Percentiles rank a stretch among this genome's conserved stretches.
These are phyloP conservation scores for Armadillidium nasatum DNA, from an alignment of 1,140 invertebrate genomes.

Conservation along the genomic window DNA sequence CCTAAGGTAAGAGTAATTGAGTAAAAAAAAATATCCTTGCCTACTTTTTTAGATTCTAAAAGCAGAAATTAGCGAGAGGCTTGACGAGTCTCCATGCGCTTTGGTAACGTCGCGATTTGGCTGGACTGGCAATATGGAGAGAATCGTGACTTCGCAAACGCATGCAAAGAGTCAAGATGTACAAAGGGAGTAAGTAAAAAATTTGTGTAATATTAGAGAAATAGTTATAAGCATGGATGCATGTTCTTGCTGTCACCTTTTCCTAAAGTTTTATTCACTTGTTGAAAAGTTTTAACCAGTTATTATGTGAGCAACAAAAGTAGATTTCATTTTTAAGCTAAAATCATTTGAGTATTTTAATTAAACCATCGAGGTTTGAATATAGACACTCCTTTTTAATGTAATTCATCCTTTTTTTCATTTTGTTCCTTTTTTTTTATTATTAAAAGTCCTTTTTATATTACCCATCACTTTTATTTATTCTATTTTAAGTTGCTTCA, in stretches of 20 bases:
- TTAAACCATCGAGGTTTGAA: too few species aligned
- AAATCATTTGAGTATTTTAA: too few species aligned
- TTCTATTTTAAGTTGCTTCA: too few species aligned
- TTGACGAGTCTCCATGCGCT: slow-evolving; percentile 62
- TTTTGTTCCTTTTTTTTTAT: too few species aligned
- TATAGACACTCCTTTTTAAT: too few species aligned
- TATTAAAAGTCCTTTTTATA: too few species aligned
- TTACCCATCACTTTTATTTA: too few species aligned
- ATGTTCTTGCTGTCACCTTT: neutral
- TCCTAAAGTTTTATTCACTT: neutral
- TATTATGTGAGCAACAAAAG: neutral
- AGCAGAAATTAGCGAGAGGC: slow-evolving; percentile 59
- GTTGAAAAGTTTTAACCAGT: neutral
- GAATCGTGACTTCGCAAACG: slow-evolving; percentile 64
- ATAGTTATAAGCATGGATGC: neutral
- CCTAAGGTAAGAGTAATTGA: too few species aligned
- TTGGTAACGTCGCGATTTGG: slow-evolving; percentile 63
- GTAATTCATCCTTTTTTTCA: too few species aligned
- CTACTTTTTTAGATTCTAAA: slow-evolving; percentile 56
- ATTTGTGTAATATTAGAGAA: neutral
- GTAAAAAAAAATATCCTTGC: too few species aligned
- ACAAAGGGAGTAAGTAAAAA: slow-evolving; percentile 50
- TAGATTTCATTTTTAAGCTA: neutral
- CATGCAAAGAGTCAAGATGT: slow-evolving; percentile 64
- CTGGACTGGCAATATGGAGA: slow-evolving; percentile 69